Conservation (phyloP, 2,113 vertebrate genomes). For the Apodemus speciosus region DNA sequence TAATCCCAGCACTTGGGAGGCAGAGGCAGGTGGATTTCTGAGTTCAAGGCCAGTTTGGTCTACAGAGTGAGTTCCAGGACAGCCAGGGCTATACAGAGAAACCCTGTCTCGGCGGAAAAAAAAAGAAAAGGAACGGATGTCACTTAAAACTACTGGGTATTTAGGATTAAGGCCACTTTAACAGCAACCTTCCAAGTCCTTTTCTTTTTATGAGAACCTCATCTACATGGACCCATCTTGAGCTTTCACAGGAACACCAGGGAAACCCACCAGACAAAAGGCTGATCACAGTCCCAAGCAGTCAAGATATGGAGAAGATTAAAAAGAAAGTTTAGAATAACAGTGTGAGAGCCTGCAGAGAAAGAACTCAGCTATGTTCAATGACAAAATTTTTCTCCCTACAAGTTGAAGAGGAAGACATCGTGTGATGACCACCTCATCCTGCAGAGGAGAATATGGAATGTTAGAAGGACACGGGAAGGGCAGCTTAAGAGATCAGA, state of each 20-base stretch:
- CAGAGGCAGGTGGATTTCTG: too few species aligned
- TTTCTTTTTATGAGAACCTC: neutral
- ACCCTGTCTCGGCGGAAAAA: too few species aligned
- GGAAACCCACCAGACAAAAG: neutral
- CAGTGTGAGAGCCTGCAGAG: neutral
- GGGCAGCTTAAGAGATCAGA: neutral
- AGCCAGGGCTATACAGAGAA: too few species aligned
- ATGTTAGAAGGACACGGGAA: neutral
- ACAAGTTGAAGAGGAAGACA: too few species aligned
- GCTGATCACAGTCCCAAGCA: neutral
- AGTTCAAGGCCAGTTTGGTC: too few species aligned
- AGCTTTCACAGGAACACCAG: neutral
- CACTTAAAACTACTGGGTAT: neutral
- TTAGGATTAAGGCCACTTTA: neutral
- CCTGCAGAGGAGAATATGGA: neutral
- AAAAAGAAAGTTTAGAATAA: neutral
- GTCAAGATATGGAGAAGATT: neutral
- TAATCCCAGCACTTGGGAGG: too few species aligned
- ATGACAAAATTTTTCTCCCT: neutral
- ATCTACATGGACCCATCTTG: neutral
- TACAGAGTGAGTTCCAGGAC: too few species aligned
- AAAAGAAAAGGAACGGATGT: too few species aligned
- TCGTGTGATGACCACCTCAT: too few species aligned
- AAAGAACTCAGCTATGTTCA: neutral
- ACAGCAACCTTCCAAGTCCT: neutral